Conservation (phyloP, 2,888 invertebrate genomes). For the Acanthosepion esculentum region DNA sequence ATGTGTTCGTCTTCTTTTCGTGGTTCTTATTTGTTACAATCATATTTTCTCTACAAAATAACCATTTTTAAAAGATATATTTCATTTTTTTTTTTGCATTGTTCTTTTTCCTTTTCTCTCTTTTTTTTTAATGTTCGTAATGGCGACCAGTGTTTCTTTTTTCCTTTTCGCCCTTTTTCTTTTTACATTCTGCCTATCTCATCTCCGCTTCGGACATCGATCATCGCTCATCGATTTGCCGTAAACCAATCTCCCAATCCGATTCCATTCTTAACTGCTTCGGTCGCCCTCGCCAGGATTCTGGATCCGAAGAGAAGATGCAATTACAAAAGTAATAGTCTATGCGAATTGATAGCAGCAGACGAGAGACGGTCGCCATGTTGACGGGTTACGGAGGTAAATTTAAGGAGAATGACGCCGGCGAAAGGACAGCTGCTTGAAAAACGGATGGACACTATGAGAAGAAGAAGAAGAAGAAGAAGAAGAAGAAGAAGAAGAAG, state of each 20-base stretch:
- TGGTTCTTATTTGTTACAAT: too few relatives aligned
- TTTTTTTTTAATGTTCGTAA: neutral
- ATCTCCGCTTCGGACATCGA: neutral
- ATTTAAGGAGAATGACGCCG: neutral
- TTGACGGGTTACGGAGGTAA: neutral
- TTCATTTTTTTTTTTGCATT: neutral
- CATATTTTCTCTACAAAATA: too few relatives aligned
- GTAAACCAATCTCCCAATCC: conserved; percentile 4
- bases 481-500: neutral
- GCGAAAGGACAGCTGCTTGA: neutral
- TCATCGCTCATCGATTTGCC: conserved; percentile 15
- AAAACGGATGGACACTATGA: neutral
- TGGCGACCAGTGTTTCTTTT: too few relatives aligned
- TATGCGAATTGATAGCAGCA: neutral
- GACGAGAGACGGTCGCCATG: neutral
- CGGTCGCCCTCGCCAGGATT: neutral
- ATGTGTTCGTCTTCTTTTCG: too few relatives aligned
- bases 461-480: conserved; percentile 34
- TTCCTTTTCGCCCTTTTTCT: too few relatives aligned
- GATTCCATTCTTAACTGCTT: neutral
- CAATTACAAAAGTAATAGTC: conserved; percentile 14
- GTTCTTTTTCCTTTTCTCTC: too few relatives aligned
- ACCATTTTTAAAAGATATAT: neutral
- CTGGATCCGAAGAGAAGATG: conserved; percentile 7
- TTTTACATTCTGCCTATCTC: too few relatives aligned